A percentile compares a stretch with the other conserved stretches of the same genome.
Evolutionary conservation across 1,140 invertebrate species (phyloP).

Genomic region (Sitophilus oryzae): DNA sequence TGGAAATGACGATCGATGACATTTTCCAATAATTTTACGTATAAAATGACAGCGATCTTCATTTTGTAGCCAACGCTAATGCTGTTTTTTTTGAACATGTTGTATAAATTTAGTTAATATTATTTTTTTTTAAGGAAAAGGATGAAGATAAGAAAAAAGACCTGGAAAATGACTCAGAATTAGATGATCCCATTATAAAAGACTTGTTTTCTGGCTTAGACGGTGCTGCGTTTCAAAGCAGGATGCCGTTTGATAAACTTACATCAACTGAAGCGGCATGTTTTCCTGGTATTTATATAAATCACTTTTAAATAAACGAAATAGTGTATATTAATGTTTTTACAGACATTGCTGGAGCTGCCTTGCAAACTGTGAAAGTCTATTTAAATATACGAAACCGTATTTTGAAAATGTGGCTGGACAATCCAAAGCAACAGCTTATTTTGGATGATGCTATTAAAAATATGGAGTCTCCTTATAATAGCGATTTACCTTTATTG

Average conservation of each 20-base stretch:
- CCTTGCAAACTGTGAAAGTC: conserved; percentile 79
- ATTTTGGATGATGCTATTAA: conserved; percentile 74
- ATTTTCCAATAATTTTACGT: too few relatives aligned
- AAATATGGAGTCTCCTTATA: conserved; percentile 84
- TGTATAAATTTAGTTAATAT: not conserved
- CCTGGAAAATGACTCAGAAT: conserved; percentile 45
- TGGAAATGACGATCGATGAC: conserved; percentile 34
- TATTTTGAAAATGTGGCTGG: conserved; percentile 93
- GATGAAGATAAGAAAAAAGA: conserved; percentile 48
- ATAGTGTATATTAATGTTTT: not conserved
- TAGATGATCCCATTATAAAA: conserved; percentile 43
- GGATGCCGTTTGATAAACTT: conserved; percentile 92
- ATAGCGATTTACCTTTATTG: conserved; percentile 78
- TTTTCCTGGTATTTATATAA: conserved; percentile 57
- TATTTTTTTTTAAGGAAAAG: conserved; percentile 3
- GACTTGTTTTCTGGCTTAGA: conserved; percentile 62
- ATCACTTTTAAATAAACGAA: not conserved
- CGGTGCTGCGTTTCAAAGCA: conserved; percentile 88
- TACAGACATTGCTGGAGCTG: conserved; percentile 70
- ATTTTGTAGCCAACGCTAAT: too few relatives aligned
- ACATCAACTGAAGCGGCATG: conserved; percentile 88
- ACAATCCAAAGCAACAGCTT: conserved; percentile 91
- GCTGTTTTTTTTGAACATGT: too few relatives aligned
- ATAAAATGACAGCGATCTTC: too few relatives aligned
- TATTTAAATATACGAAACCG: conserved; percentile 91